Conservation (phyloP, 1,140 invertebrate species). For the Harpegnathos saltator region DNA sequence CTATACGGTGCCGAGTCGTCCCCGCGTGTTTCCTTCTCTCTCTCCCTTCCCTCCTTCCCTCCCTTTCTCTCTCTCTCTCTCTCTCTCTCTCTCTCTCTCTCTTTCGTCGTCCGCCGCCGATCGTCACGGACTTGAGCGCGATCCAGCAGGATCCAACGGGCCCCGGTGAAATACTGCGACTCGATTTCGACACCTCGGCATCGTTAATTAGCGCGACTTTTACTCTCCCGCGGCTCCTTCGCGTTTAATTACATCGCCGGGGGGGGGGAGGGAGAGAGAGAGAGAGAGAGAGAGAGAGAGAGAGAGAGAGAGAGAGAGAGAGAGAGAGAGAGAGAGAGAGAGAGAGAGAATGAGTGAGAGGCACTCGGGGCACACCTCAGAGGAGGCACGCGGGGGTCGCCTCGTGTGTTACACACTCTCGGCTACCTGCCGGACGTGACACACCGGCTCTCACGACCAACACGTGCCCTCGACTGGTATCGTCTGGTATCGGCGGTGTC, state of each 20-base stretch:
- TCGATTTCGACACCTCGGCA: constrained; percentile 81
- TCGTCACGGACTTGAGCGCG: constrained; percentile 10
- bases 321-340: neutral
- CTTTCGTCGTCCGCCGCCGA: neutral
- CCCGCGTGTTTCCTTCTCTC: constrained; percentile 28
- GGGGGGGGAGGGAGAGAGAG: neutral
- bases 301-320: neutral
- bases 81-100: constrained; percentile 32
- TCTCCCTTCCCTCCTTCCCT: too few species aligned
- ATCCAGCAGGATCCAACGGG: constrained; percentile 48
- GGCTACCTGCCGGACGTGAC: constrained; percentile 73
- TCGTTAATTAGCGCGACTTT: constrained; percentile 82
- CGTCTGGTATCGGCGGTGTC: constrained; percentile 68
- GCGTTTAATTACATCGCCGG: constrained; percentile 73
- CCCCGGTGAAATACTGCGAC: constrained; percentile 81
- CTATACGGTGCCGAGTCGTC: constrained; percentile 52
- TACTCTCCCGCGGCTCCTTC: constrained; percentile 70
- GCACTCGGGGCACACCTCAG: too few species aligned
- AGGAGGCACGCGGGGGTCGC: constrained; percentile 20
- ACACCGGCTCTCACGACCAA: constrained; percentile 68
- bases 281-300: constrained; percentile 1
- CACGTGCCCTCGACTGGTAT: constrained; percentile 66
- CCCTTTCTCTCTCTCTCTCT: constrained; percentile 24
- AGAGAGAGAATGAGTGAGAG: neutral
- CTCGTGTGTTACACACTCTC: constrained; percentile 58